Evolutionary conservation across 1,140 invertebrate species (phyloP), one percentile per base, ranked within the genome.

Genomic region (Drosophila littoralis): DNA sequence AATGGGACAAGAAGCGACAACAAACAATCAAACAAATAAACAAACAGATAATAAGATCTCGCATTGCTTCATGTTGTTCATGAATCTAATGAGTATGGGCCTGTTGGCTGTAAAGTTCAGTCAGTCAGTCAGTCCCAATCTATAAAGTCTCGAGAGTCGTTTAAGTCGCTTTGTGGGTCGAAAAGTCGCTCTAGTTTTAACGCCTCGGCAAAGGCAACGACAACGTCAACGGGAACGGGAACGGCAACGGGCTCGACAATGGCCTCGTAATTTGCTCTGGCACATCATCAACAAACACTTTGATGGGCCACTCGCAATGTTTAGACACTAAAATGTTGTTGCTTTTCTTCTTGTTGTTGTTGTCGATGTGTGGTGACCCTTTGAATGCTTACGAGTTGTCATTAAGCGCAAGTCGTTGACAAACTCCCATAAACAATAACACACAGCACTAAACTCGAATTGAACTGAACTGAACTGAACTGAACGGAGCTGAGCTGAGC

Each of bases 111-210:
- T 81, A 75, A 81, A 81, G 75, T 81, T 81, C 64, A 77, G 8
- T 63, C 61, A 15, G 50, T 32, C 17, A 48, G 48, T 36, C 50
- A 64, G 50, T 51, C 71, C 69, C 52, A 10, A 36, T 65, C 69
- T 60, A 22, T 8, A 61, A 40, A 13, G 22, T 8, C 7, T 48
- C 28, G 54, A 57, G 17, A 48, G 28, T 57, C 48, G 55, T 9
- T 43, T 43, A n/a, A 58, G 40, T 6, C 12, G 17, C 38, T 55
- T 55, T 50, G 35, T 33, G 45, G 48, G 61, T 38, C 63, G 45
- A 69, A 36, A 60, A 55, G 81, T 79, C 86, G 82, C 83, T 86
- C 83, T 79, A 88, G 83, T 86, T 86, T 88, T 79, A 86, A 82
- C 82, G 82, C 83, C 79, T 86, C 51, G 13, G 32, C 66, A 40